Conservation (phyloP, 1,140 invertebrate genomes). For the Zaprionus capensis region DNA sequence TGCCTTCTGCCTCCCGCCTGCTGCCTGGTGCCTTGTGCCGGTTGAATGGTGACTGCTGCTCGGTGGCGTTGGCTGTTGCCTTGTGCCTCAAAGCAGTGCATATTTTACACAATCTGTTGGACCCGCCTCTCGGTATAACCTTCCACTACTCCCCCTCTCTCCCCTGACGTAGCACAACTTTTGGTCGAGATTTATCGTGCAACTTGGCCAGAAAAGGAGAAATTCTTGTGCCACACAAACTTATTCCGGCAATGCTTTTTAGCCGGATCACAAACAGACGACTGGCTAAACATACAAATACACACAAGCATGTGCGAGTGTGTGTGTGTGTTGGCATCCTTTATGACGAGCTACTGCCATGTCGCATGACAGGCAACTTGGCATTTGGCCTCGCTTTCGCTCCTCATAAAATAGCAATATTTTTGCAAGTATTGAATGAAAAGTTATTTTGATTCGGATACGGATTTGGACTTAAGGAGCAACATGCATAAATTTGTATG, state of each 20-base stretch:
- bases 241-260: slow-evolving; percentile 71
- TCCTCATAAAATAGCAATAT: slow-evolving; percentile 44
- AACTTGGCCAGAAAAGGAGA: slow-evolving; percentile 60
- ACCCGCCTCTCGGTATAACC: neutral
- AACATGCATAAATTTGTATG: slow-evolving; percentile 53
- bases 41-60: slow-evolving; percentile 24
- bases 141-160: neutral
- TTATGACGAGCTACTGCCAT: slow-evolving; percentile 43
- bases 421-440: slow-evolving; percentile 55
- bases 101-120: slow-evolving; percentile 75
- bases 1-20: slow-evolving; percentile 30
- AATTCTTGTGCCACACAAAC: slow-evolving; percentile 54
- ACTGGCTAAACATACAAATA: slow-evolving; percentile 11
- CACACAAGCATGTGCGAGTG: neutral
- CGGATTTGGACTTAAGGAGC: neutral
- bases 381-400: slow-evolving; percentile 28
- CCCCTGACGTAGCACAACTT: slow-evolving; percentile 51
- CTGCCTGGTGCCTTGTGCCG: slow-evolving; percentile 2
- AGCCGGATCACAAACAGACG: slow-evolving; percentile 28
- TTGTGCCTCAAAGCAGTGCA: slow-evolving; percentile 60
- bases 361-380: slow-evolving; percentile 23
- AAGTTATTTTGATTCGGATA: slow-evolving; percentile 61
- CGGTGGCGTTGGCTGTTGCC: slow-evolving; percentile 12
- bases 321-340: slow-evolving; percentile 24
- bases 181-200: slow-evolving; percentile 72